Conservation (phyloP, 2,888 invertebrate genomes). For the Isoperla grammatica region DNA sequence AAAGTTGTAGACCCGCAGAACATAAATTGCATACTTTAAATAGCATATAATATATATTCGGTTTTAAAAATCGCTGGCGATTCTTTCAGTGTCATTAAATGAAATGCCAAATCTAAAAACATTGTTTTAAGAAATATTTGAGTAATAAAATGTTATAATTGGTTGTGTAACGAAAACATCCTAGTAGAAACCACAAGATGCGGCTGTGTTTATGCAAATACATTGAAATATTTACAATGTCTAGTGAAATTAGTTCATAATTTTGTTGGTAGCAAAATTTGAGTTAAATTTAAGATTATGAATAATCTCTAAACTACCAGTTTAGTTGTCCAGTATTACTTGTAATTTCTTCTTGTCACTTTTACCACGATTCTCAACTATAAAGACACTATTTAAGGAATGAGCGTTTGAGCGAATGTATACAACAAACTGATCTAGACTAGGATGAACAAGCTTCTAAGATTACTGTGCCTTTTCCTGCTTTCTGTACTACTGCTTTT, state of each 20-base stretch:
- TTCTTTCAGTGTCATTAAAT: background rate
- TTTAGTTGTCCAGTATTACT: no score
- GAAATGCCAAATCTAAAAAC: background rate
- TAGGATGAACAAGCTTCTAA: constrained; percentile 12
- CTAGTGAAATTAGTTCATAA: background rate
- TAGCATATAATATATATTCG: background rate
- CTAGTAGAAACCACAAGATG: background rate
- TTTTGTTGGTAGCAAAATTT: background rate
- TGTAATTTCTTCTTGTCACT: background rate
- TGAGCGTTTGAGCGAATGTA: background rate
- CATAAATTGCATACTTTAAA: background rate
- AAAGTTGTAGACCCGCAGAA: background rate
- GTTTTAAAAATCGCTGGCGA: background rate
- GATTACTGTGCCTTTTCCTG: constrained; percentile 12
- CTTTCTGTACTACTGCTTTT: constrained; percentile 7
- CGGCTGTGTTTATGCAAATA: constrained; percentile 4
- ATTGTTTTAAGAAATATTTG: background rate
- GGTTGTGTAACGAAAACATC: background rate
- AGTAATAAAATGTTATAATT: background rate
- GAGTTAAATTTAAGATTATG: background rate
- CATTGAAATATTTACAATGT: constrained; percentile 1
- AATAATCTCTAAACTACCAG: background rate
- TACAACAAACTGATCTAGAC: background rate
- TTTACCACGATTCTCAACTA: background rate
- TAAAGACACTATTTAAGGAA: background rate